Evolutionary conservation across 2,113 vertebrate genomes (phyloP).

Genomic region (Sylvietta virens): DNA sequence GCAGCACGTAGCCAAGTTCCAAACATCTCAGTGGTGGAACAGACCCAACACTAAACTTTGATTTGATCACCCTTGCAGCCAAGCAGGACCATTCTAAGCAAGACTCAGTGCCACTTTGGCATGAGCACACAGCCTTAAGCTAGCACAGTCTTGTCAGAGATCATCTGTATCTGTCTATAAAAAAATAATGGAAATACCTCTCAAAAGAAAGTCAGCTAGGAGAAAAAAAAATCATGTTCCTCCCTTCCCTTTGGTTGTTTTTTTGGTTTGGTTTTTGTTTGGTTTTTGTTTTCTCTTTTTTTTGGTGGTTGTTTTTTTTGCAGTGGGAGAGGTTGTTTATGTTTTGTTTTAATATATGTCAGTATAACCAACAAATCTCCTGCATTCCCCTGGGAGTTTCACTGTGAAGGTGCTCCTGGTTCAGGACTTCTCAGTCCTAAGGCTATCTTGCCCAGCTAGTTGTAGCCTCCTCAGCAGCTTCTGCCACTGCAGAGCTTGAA

Average conservation of each 20-base stretch:
- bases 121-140: neutral
- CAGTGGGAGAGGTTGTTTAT: neutral
- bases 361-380: neutral
- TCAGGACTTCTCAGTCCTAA: neutral
- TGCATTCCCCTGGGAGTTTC: neutral
- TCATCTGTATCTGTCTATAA: neutral
- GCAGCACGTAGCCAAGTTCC: rapidly evolving
- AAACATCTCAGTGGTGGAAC: neutral
- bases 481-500: neutral
- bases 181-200: neutral
- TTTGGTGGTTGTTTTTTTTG: neutral
- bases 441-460: neutral
- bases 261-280: neutral
- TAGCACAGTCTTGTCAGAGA: neutral
- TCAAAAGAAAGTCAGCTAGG: neutral
- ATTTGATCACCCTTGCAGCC: neutral
- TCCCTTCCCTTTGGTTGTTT: neutral
- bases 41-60: neutral
- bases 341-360: neutral
- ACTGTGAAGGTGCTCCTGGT: neutral
- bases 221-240: neutral
- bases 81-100: neutral
- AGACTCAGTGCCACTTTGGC: too few relatives aligned
- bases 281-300: too few relatives aligned
- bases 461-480: neutral